phyloP scores from a whole-genome alignment of 2,797 vertebrate species.

The Meda fulgida region DNA sequence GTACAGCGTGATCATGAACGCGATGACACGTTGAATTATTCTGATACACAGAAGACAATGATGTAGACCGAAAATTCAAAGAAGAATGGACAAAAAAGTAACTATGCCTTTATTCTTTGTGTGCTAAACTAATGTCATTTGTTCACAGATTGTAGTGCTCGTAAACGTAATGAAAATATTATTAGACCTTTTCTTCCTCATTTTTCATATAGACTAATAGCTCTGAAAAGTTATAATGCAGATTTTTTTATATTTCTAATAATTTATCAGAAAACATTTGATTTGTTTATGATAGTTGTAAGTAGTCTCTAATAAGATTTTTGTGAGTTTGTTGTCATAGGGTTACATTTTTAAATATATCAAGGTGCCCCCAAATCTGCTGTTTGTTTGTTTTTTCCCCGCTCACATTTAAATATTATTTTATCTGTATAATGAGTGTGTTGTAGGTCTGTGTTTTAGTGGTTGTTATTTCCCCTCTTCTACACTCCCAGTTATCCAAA shows the following conservation, averaged over 20 bases:
- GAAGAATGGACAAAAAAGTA: constrained; percentile 2
- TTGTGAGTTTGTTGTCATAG: neutral
- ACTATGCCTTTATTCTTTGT: neutral
- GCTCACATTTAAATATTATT: neutral
- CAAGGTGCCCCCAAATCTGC: neutral
- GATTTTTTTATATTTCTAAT: neutral
- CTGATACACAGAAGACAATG: constrained; percentile 2
- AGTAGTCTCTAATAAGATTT: neutral
- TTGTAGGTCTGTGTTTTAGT: neutral
- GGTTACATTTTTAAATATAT: neutral
- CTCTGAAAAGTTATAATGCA: neutral
- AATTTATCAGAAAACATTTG: neutral
- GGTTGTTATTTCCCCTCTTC: neutral
- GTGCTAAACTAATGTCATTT: neutral
- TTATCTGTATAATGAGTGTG: neutral
- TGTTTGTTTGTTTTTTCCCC: neutral
- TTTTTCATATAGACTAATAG: neutral
- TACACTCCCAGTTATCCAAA: neutral
- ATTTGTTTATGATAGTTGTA: neutral
- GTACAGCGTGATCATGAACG: neutral
- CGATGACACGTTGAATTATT: neutral
- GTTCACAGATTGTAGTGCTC: neutral
- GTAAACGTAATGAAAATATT: neutral
- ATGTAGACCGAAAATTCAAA: neutral
- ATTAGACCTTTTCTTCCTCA: neutral